Evolutionary conservation across 2,797 vertebrate genomes (phyloP).

Genomic region (Rhinatrema bivittatum): DNA sequence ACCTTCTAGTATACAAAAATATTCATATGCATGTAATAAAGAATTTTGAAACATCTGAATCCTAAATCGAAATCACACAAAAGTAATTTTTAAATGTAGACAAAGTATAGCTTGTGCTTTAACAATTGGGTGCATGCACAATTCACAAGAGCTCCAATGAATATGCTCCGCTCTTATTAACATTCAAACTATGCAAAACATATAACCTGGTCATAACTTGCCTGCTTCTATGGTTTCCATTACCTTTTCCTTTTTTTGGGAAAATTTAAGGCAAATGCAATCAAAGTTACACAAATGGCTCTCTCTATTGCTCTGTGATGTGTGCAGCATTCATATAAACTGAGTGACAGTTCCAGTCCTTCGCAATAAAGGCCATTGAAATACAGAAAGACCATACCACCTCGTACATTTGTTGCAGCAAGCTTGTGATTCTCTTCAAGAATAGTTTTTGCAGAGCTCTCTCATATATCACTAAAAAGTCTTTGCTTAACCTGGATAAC

Average conservation of each 20-base stretch:
- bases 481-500: too few species aligned
- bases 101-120: conserved; percentile 57
- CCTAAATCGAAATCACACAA: conserved; percentile 36
- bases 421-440: too few species aligned
- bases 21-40: conserved; percentile 57
- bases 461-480: too few species aligned
- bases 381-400: conserved; percentile 33
- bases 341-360: conserved; percentile 31
- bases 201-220: conserved; percentile 38
- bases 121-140: too few species aligned
- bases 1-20: conserved; percentile 60
- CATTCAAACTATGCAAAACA: conserved; percentile 41
- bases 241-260: conserved; percentile 13
- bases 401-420: too few species aligned
- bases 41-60: conserved; percentile 42
- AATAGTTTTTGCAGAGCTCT: too few species aligned
- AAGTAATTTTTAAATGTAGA: conserved; percentile 30
- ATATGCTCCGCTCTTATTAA: conserved; percentile 29
- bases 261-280: conserved; percentile 59
- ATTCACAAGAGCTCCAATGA: conserved; percentile 33
- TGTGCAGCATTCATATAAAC: conserved; percentile 52
- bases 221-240: conserved; percentile 27
- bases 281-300: conserved; percentile 52
- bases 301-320: conserved; percentile 54
- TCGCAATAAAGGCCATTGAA: too few species aligned